Evolutionary conservation across 2,888 invertebrate genomes (phyloP), one percentile per base, ranked within the genome.

Genomic region (Tubulanus polymorphus): DNA sequence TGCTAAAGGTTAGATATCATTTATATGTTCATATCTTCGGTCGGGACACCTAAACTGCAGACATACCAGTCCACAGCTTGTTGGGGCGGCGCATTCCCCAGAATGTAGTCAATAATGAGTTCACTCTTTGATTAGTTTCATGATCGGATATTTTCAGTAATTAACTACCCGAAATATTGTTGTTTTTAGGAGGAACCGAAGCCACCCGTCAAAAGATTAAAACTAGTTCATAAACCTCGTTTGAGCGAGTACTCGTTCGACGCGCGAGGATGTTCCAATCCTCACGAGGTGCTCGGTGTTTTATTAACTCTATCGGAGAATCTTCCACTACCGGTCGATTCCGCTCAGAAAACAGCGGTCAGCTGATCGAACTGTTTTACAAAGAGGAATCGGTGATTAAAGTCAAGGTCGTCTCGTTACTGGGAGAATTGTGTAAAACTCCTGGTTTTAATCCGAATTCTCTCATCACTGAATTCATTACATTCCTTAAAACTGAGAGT

Each of bases 341-440:
- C 12, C 30, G 6, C 30, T 6, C 53, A 60, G 23, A 41, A 52
- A 20, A 30, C 6, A 27, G 23, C 3, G 23, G 27, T 10, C 6
- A 12, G 69, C 80, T 92, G 0, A 84, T 87, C 0, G 89, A 90
- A 61, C 87, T 89, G 76, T 91, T 87, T 72, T 85, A 85, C 66
- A 84, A 85, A 23, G 90, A 91, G 55, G 90, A 91, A 72, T 86
- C 90, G 0, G 87, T 88, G 1, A 89, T 91, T 1, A 81, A 90
- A 62, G 88, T 89, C 1, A 91, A 91, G 79, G 86, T 91, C 69
- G 79, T 90, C 55, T 86, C 87, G 75, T 76, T 92, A 28, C 84
- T 90, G 55, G 86, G 86, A 63, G 87, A 88, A 65, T 84, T 91
- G 63, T 88, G 89, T 0, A 66, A 67, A 41, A 65, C 70, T 23